These are phyloP conservation scores for Oostethus manadensis DNA, from an alignment of 2,113 vertebrate species.

Conservation along the genomic window DNA sequence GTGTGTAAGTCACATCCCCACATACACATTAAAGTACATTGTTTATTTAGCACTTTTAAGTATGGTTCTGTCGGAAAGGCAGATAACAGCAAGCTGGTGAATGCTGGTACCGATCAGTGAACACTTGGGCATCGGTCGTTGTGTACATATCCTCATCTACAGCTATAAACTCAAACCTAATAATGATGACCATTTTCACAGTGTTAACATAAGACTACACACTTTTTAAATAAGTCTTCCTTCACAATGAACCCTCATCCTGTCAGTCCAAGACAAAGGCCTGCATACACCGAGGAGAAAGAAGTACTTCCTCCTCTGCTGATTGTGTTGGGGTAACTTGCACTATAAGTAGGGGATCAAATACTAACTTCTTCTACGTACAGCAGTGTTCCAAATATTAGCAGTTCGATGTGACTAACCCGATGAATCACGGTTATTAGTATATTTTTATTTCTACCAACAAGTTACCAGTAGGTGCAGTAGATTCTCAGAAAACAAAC, in stretches of 20 bases:
- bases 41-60: not conserved
- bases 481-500: too few species aligned
- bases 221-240: not conserved
- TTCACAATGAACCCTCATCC: not conserved
- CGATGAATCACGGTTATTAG: too few species aligned
- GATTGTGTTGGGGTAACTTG: too few species aligned
- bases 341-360: too few species aligned
- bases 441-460: too few species aligned
- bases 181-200: not conserved
- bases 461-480: too few species aligned
- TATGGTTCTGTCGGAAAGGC: not conserved
- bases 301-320: too few species aligned
- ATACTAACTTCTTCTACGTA: too few species aligned
- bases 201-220: not conserved
- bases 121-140: not conserved
- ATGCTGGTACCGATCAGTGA: not conserved
- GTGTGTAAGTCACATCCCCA: not conserved
- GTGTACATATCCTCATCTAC: not conserved
- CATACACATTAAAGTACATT: not conserved
- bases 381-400: too few species aligned
- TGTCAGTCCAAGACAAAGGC: not conserved
- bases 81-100: not conserved
- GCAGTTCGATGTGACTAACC: too few species aligned
- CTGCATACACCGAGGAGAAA: not conserved
- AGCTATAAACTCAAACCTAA: not conserved